A percentile compares a stretch with the other conserved stretches of the same genome.
These are phyloP conservation scores for Chelon labrosus DNA, from an alignment of 2,797 vertebrate genomes.

Conservation along the genomic window DNA sequence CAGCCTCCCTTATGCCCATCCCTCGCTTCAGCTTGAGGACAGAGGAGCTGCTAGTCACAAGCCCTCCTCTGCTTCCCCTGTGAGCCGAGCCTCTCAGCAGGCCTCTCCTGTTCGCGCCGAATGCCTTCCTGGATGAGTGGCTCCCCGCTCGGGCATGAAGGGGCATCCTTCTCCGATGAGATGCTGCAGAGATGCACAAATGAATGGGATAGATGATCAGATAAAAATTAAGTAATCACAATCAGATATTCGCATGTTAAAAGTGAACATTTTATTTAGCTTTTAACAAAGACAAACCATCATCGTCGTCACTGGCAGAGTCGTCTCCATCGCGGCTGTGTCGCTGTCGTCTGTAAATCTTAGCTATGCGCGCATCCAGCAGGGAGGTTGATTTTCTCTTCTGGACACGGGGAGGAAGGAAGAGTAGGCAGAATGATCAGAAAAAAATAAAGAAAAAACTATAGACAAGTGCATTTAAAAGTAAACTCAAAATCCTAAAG, in stretches of 20 bases:
- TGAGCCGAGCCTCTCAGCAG: slow-evolving; percentile 73
- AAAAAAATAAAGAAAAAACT: background rate
- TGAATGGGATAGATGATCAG: background rate
- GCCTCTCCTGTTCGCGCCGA: slow-evolving; percentile 75
- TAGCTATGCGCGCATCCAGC: slow-evolving; percentile 83
- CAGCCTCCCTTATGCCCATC: slow-evolving; percentile 57
- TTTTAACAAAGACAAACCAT: slow-evolving; percentile 50
- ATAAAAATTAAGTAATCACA: too few species aligned
- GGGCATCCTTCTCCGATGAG: slow-evolving; percentile 74
- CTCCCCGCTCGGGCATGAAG: slow-evolving; percentile 72
- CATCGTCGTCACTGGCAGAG: slow-evolving; percentile 79
- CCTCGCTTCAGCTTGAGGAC: slow-evolving; percentile 78
- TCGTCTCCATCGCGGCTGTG: slow-evolving; percentile 83
- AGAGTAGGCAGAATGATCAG: fast-evolving
- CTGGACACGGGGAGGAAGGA: slow-evolving; percentile 49
- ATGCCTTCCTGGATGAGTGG: slow-evolving; percentile 79
- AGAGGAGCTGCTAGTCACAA: slow-evolving; percentile 43
- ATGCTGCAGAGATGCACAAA: slow-evolving; percentile 31
- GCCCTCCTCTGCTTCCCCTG: slow-evolving; percentile 67
- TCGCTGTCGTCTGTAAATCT: slow-evolving; percentile 83
- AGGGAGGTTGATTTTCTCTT: slow-evolving; percentile 83
- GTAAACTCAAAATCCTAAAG: background rate
- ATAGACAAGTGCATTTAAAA: background rate
- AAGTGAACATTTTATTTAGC: too few species aligned
- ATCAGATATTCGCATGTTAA: too few species aligned